phyloP scores from a whole-genome alignment of 2,113 vertebrate species.

The cat (Felis catus) region DNA sequence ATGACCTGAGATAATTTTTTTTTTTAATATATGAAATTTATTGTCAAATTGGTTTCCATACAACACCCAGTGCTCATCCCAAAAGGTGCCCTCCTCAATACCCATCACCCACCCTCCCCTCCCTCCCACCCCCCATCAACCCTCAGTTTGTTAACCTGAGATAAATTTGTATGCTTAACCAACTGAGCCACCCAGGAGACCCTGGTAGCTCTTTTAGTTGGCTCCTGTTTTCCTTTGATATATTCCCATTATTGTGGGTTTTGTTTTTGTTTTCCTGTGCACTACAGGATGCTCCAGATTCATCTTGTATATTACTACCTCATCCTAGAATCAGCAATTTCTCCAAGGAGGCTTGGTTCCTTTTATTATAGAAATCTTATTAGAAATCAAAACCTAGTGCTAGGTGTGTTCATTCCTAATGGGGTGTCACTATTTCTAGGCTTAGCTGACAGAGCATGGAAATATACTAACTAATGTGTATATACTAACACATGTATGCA shows the following conservation, averaged over 20 bases:
- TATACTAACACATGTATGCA: not conserved
- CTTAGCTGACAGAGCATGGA: not conserved
- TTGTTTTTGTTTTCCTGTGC: not conserved
- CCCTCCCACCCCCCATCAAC: no score
- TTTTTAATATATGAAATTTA: no score
- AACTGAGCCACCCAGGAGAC: no score
- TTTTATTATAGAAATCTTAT: not conserved
- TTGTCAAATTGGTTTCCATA: no score
- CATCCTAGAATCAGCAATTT: not conserved
- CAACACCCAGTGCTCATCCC: no score
- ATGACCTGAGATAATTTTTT: no score
- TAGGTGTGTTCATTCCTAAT: not conserved
- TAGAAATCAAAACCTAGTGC: not conserved
- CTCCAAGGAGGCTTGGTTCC: not conserved
- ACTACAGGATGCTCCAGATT: not conserved
- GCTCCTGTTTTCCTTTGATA: not conserved
- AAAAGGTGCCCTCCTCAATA: no score
- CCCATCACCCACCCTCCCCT: no score
- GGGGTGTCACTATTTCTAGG: not conserved
- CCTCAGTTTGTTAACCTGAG: no score
- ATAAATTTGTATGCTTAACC: no score
- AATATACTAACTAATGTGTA: not conserved
- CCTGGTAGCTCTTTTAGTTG: not conserved
- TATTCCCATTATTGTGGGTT: not conserved
- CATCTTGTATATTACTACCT: not conserved